Evolutionary conservation across 2,797 vertebrate genomes (phyloP).

Genomic region (Danio tinwini): DNA sequence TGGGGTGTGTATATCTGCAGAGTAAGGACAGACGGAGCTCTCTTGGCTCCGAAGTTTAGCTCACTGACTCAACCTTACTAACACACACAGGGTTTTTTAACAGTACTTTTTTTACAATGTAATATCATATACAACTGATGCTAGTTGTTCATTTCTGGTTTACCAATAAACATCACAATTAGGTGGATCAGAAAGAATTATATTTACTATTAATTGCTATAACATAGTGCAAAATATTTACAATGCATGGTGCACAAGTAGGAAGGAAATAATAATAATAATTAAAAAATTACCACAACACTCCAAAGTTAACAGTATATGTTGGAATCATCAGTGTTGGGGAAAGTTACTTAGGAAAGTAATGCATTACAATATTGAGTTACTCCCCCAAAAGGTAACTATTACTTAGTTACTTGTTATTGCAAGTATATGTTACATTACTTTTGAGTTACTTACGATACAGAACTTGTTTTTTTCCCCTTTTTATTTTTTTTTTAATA

Average conservation of each 20-base stretch:
- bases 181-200: neutral
- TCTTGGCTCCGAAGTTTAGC: constrained; percentile 15
- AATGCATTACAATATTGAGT: no score
- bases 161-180: neutral
- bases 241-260: neutral
- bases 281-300: no score
- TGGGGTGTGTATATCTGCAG: constrained; percentile 40
- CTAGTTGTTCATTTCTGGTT: neutral
- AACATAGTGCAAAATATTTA: neutral
- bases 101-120: neutral
- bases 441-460: no score
- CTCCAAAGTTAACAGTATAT: no score
- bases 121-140: neutral
- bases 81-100: constrained; percentile 2
- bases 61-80: constrained; percentile 30
- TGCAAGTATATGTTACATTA: no score
- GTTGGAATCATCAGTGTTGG: no score
- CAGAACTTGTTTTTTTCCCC: no score
- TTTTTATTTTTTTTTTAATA: no score
- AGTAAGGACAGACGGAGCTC: constrained; percentile 34
- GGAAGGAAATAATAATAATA: no score
- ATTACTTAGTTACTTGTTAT: no score
- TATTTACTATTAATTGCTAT: neutral
- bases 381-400: no score
- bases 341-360: no score